Conservation (phyloP, 2,113 vertebrate species). For the Theristicus caerulescens region DNA sequence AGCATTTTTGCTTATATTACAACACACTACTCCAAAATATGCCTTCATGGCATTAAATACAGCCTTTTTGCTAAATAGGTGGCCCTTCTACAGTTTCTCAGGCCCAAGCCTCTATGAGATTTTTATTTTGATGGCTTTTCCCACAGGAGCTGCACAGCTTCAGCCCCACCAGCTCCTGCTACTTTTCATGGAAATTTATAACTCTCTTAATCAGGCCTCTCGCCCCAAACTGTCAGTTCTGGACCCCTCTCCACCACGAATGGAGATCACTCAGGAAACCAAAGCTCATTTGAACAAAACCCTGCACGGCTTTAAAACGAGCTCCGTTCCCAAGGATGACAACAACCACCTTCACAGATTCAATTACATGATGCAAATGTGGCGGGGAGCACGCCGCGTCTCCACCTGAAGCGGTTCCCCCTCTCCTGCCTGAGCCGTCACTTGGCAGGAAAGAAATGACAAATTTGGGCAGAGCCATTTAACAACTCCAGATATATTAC, state of each 20-base stretch:
- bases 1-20: not conserved
- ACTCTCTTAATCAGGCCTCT: not conserved
- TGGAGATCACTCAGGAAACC: not conserved
- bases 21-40: not conserved
- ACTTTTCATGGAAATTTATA: not conserved
- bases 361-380: not conserved
- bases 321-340: not conserved
- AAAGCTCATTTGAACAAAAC: not conserved
- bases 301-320: not conserved
- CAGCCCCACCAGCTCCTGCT: not conserved
- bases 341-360: not conserved
- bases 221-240: not conserved
- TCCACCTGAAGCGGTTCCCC: not conserved
- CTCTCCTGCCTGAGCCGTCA: not conserved
- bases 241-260: not conserved
- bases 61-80: not conserved
- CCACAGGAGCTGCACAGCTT: not conserved
- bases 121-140: not conserved
- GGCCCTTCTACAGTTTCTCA: not conserved
- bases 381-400: accelerated
- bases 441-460: not conserved
- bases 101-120: accelerated
- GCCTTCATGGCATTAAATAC: not conserved
- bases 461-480: not conserved
- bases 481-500: not conserved